Percentiles rank a stretch among this genome's conserved stretches.
Evolutionary conservation across 1,140 invertebrate genomes (phyloP).

Genomic region (Adelges cooleyi): DNA sequence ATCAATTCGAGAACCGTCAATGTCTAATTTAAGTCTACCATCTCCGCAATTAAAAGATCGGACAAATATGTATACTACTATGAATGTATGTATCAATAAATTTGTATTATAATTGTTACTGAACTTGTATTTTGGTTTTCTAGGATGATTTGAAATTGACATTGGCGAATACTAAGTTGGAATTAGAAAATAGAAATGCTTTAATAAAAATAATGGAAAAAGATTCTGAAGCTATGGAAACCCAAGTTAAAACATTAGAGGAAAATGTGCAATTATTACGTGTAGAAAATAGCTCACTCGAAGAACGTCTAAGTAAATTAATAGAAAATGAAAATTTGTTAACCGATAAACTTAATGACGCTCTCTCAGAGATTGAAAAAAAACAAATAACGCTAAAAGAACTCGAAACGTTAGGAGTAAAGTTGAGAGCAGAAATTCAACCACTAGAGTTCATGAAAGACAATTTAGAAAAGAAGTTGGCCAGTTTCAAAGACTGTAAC

Average conservation of each 20-base stretch:
- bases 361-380: conserved; percentile 8
- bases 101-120: too few species aligned
- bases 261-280: background rate
- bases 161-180: background rate
- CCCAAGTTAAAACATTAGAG: background rate
- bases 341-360: background rate
- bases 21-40: conserved; percentile 2
- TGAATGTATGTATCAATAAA: background rate
- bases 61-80: background rate
- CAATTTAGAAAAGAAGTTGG: conserved; percentile 6
- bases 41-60: background rate
- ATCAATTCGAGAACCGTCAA: conserved; percentile 7
- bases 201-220: conserved; percentile 24
- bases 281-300: background rate
- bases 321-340: background rate
- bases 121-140: background rate
- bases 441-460: conserved; percentile 21
- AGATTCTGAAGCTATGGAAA: conserved; percentile 1
- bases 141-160: background rate
- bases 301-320: background rate
- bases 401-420: conserved; percentile 15
- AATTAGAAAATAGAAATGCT: conserved; percentile 13
- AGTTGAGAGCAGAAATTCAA: conserved; percentile 23
- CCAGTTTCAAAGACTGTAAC: conserved; percentile 10
- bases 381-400: conserved; percentile 18